Evolutionary conservation across 2,113 vertebrate species (phyloP).

Genomic region (Cephalophus harveyi): DNA sequence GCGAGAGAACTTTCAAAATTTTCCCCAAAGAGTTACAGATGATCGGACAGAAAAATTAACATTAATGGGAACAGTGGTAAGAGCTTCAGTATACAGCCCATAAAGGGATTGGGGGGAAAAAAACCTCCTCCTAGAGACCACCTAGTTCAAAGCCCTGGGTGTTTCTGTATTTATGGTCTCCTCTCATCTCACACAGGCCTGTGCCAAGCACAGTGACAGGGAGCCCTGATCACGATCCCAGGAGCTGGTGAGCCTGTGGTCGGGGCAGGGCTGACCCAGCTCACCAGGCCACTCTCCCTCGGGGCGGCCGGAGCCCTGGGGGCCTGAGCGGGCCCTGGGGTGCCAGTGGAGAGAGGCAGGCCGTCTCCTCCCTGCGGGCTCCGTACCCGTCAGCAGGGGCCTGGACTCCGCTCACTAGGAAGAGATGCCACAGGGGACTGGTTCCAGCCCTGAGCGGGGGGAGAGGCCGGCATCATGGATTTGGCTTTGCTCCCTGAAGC

Average conservation of each 20-base stretch:
- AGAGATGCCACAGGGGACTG: background rate
- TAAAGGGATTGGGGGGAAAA: background rate
- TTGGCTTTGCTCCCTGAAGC: background rate
- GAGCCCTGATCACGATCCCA: background rate
- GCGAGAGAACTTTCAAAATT: background rate
- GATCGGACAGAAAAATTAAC: background rate
- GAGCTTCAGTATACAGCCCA: background rate
- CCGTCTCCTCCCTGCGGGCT: background rate
- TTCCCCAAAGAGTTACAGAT: background rate
- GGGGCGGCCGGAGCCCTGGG: background rate
- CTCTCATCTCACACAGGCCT: background rate
- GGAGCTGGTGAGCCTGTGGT: background rate
- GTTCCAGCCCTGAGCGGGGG: background rate
- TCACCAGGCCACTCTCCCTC: background rate
- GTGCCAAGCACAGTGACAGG: rapidly evolving
- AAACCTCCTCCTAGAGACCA: background rate
- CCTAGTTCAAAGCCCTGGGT: rapidly evolving
- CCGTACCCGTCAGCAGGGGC: background rate
- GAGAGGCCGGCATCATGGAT: background rate
- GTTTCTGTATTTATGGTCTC: no score
- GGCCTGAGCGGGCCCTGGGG: background rate
- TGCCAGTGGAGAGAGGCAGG: rapidly evolving
- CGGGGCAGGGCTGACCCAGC: background rate
- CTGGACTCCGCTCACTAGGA: background rate
- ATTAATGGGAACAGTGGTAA: no score